Evolutionary conservation across 2,797 vertebrate species (phyloP), one percentile per base, ranked within the genome.

Genomic region (Scyliorhinus canicula): DNA sequence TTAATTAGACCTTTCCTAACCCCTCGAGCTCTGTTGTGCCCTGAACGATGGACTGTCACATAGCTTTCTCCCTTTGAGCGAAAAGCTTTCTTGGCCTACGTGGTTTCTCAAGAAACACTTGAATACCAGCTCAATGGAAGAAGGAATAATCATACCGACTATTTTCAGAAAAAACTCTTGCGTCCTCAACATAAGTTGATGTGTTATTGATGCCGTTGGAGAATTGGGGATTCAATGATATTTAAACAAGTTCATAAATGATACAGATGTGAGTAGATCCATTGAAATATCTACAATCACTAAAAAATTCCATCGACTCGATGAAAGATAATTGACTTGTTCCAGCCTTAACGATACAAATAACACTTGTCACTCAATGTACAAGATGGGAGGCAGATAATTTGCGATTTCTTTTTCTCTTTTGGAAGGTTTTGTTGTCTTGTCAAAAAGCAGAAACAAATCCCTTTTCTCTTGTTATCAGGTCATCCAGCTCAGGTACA

Each of bases 321-420:
- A 50, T 26, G 79, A 24, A 14, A 88, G 85, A 55, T 88, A 88
- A 88, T 88, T 88, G 50, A 35, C 84, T 88, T 88, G 85, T 88
- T 88, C 85, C 28, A 57, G 11, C 57, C 52, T 88, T 52, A 52
- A 86, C 50, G 35, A 88, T 88, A 88, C 85, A 88, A 57, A 88
- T 88, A 88, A 35, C 50, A 57, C 85, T n/a, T 88, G 85, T 52
- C 85, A 57, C 12, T 57, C 16, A 88, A 57, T 19, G 12, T 88
- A 31, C 12, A 6, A 88, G 50, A 50, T 4, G 11, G 12, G 79
- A n/a, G 12, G 85, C n/a, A n/a, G n/a, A n/a, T 57, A 57, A 55
- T 57, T 4, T 55, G 85, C 6, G 52, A 57, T 88, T n/a, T 88
- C 14, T 35, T 31, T 57, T 6, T 57, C 28, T 16, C 28, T 57